Conservation (phyloP, 2,113 vertebrate species). For the Oncorhynchus clarkii region DNA sequence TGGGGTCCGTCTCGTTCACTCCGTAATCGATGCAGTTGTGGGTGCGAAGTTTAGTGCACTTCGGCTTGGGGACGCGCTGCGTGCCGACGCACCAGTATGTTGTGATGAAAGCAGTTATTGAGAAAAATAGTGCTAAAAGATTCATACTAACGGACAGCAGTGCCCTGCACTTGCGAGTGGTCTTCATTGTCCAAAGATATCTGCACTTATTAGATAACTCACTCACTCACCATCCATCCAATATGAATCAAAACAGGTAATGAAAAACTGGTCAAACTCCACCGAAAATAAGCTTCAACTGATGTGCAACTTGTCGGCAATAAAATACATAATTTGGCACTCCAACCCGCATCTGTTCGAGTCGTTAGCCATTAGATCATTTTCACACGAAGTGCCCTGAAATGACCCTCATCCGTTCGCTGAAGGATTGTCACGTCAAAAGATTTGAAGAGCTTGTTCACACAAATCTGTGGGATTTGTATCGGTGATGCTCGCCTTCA, state of each 20-base stretch:
- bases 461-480: constrained; percentile 40
- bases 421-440: constrained; percentile 48
- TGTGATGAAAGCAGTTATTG: constrained; percentile 85
- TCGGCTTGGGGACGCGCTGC: constrained; percentile 78
- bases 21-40: constrained; percentile 88
- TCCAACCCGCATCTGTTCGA: neutral
- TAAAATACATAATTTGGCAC: constrained; percentile 10
- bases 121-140: constrained; percentile 72
- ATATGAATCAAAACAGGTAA: neutral
- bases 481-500: constrained; percentile 16
- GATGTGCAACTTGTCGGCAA: neutral
- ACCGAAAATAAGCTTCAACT: neutral
- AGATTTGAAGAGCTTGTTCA: constrained; percentile 51
- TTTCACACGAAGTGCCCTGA: constrained; percentile 13
- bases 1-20: constrained; percentile 80
- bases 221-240: neutral
- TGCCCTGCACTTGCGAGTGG: constrained; percentile 84
- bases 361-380: neutral
- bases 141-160: constrained; percentile 84
- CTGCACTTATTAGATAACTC: neutral
- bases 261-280: neutral
- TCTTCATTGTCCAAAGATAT: constrained; percentile 80
- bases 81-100: constrained; percentile 94
- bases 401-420: constrained; percentile 10
- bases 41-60: constrained; percentile 73